Base-by-base conservation (phyloP, 2,888 invertebrate species). In the Cataglyphis albicans region DNA sequence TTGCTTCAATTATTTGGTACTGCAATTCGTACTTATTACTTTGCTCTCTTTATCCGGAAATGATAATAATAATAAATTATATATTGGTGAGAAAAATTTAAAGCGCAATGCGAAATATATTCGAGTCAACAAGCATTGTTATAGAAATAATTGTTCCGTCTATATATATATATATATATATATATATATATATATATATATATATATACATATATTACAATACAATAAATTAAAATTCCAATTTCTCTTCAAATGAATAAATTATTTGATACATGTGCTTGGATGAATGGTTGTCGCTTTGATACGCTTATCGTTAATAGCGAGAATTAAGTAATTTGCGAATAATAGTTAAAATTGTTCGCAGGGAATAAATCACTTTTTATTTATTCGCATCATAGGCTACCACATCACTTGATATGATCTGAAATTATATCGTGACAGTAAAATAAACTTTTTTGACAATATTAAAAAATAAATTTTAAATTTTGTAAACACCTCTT, bases 381-480 rank as follows among this genome's bases (percentile, higher is more conserved):
- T 52, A 52, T 52, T 52, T 52, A 52, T n/a, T 48, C 52, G 44
- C 38, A 38, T 38, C 38, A 38, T 38, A 6, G 10, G 52, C n/a
- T 52, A 52, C 52, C 52, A 18, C 5, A 44, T 44, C 44, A n/a
- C 52, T 74, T 74, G 6, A 32, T 61, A 3, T 18, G 9, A 9
- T 3, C 6, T 15, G 32, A 74, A 55, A n/a, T 15, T 73, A 29
- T 0, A 38, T 32, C 5, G 3, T 35, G 32, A 15, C 5, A n/a
- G 6, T n/a, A 44, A 29, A 44, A 44, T 64, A 38, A 75, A 52
- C 35, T 21, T 10, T 6, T 35, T 10, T 35, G 18, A 0, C 29
- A 18, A 25, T 29, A 41, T 78, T 68, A 68, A 68, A 41, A 67
- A 1, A 12, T 65, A 78, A 48, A 41, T 12, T 68, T 52, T n/a